Evolutionary conservation across 1,140 invertebrate species (phyloP).

Genomic region (Drosophila ogumai): DNA sequence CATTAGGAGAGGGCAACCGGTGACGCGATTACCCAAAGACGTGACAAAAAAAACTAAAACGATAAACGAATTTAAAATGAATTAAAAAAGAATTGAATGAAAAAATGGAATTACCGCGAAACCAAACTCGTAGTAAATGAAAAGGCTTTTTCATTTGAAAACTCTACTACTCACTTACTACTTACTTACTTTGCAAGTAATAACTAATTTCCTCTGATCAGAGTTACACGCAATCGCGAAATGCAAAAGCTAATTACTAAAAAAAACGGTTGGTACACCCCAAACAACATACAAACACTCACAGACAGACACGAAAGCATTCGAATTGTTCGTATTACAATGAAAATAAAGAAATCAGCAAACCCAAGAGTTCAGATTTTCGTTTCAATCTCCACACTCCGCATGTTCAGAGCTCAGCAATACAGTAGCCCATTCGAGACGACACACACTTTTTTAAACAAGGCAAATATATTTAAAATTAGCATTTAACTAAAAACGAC

Average conservation of each 20-base stretch:
- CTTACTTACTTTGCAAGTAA: constrained; percentile 68
- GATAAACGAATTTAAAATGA: constrained; percentile 80
- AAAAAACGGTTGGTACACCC: constrained; percentile 61
- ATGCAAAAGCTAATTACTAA: constrained; percentile 63
- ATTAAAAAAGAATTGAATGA: constrained; percentile 45
- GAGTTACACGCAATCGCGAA: constrained; percentile 63
- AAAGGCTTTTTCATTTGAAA: constrained; percentile 64
- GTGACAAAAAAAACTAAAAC: constrained; percentile 50
- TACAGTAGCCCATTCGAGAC: constrained; percentile 52
- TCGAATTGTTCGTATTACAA: constrained; percentile 72
- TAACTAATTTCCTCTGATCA: constrained; percentile 73
- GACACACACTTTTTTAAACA: constrained; percentile 60
- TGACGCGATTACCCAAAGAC: constrained; percentile 24
- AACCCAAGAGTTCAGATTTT: constrained; percentile 64
- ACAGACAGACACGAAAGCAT: constrained; percentile 35
- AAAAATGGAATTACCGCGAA: constrained; percentile 35
- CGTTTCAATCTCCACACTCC: constrained; percentile 63
- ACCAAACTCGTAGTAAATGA: constrained; percentile 44
- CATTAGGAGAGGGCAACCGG: constrained; percentile 76
- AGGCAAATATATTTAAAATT: constrained; percentile 71
- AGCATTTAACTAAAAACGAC: constrained; percentile 75
- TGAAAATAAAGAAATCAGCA: constrained; percentile 65
- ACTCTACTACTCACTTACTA: constrained; percentile 61
- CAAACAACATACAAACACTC: constrained; percentile 30
- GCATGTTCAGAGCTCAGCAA: constrained; percentile 59